phyloP scores from a whole-genome alignment of 2,888 invertebrate genomes.

The Protonemura montana region DNA sequence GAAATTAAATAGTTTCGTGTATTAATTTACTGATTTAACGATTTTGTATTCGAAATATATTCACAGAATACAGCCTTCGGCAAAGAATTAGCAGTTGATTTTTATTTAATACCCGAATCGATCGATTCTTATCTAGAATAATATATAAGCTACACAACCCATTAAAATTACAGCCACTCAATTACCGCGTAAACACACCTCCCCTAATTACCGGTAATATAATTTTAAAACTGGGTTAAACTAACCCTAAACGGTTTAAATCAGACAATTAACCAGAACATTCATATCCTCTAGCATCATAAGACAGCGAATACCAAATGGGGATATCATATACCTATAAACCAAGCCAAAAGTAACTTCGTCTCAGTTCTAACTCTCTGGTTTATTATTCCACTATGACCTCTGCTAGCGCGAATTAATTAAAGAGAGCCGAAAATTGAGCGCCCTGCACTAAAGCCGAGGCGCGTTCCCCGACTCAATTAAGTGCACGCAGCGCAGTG shows the following conservation, averaged over 20 bases:
- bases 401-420: constrained; percentile 20
- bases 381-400: constrained; percentile 41
- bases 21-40: not conserved
- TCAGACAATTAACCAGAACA: not conserved
- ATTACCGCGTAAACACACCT: not conserved
- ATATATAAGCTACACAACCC: not conserved
- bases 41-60: not conserved
- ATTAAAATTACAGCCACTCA: not conserved
- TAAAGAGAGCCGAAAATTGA: constrained; percentile 27
- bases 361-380: not conserved
- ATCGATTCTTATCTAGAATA: not conserved
- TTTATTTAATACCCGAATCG: not conserved
- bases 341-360: not conserved
- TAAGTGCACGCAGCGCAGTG: constrained; percentile 7
- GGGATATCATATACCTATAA: not conserved
- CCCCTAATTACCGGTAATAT: not conserved
- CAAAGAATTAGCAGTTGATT: not conserved
- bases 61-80: not conserved
- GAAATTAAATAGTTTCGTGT: not conserved
- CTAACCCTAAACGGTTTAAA: not conserved
- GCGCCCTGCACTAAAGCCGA: not conserved
- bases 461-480: constrained; percentile 17
- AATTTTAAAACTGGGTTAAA: not conserved
- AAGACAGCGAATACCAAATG: not conserved
- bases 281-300: not conserved